phyloP scores from a whole-genome alignment of 2,113 vertebrate genomes.

The Patagioenas fasciata region DNA sequence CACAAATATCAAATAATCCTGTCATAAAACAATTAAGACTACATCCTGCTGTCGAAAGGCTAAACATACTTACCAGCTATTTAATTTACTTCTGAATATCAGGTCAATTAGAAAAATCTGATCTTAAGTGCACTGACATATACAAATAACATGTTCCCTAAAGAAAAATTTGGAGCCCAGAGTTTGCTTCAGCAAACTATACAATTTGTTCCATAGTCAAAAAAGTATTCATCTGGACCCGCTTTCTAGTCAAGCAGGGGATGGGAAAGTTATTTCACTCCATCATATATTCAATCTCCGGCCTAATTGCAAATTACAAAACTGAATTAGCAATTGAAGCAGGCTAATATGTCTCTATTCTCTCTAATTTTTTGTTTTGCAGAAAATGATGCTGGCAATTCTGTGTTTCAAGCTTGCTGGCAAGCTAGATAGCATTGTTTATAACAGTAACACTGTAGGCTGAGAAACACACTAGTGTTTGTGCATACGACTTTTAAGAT shows the following conservation, averaged over 20 bases:
- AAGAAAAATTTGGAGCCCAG: background rate
- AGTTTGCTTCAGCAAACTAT: background rate
- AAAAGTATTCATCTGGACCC: background rate
- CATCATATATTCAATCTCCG: background rate
- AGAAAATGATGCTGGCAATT: background rate
- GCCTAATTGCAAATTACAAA: background rate
- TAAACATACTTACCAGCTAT: background rate
- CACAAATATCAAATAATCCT: background rate
- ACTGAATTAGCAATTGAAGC: background rate
- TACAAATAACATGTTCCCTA: background rate
- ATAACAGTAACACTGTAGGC: background rate
- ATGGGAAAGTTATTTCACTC: background rate
- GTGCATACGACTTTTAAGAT: background rate
- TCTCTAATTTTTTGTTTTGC: background rate
- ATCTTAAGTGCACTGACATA: background rate
- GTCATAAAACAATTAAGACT: background rate
- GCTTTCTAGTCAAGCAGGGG: background rate
- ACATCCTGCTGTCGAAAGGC: background rate
- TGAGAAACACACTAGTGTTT: background rate
- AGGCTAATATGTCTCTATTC: background rate
- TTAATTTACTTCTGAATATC: background rate
- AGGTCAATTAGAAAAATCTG: background rate
- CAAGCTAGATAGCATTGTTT: background rate
- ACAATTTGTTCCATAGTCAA: background rate
- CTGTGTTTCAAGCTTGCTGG: background rate